These are phyloP conservation scores for Ifrita kowaldi DNA, from an alignment of 2,113 vertebrate species.

Conservation along the genomic window DNA sequence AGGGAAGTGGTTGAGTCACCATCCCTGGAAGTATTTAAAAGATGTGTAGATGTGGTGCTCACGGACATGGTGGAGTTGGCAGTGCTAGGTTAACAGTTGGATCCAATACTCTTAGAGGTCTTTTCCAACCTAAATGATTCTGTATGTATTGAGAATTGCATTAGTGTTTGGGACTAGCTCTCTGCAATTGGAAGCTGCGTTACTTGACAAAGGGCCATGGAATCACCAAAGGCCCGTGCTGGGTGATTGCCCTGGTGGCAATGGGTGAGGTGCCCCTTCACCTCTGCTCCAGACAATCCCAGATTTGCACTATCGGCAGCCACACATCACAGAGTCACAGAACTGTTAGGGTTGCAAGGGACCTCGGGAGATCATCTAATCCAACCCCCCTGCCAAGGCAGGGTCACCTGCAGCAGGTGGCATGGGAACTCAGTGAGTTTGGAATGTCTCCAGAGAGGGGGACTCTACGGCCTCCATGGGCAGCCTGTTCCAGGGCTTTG, in stretches of 20 bases:
- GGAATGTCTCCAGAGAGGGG: neutral
- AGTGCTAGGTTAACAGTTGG: neutral
- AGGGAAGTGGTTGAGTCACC: neutral
- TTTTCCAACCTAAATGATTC: neutral
- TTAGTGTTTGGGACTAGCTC: neutral
- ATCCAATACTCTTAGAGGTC: neutral
- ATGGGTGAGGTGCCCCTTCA: fast-evolving
- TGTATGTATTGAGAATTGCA: neutral
- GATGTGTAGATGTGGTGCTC: neutral
- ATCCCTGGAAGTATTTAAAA: neutral
- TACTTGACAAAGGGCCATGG: neutral
- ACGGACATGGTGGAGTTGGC: neutral
- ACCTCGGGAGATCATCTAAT: neutral
- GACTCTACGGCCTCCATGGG: neutral
- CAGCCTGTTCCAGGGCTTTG: neutral
- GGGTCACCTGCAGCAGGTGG: neutral
- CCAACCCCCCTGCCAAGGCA: neutral
- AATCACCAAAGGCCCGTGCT: fast-evolving
- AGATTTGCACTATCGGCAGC: fast-evolving
- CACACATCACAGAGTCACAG: neutral
- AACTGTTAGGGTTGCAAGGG: neutral
- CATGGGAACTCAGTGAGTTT: neutral
- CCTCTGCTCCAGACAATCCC: neutral
- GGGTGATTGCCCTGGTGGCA: fast-evolving
- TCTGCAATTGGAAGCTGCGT: neutral